These are phyloP conservation scores for Scaptomyza flava DNA, from an alignment of 2,888 invertebrate species.

Conservation along the genomic window DNA sequence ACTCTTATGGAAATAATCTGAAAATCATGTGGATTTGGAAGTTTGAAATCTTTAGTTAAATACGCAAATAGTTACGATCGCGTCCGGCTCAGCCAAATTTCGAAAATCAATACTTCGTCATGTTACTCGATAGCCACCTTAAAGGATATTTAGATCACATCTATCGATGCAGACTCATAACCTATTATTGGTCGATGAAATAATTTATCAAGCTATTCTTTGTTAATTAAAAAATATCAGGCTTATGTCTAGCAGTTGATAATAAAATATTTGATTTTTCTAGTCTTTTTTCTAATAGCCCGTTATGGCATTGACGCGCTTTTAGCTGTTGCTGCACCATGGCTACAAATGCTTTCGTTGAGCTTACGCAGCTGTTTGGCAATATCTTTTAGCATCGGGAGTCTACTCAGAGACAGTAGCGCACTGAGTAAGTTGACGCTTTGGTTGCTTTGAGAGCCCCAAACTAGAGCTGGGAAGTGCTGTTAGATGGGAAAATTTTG, in stretches of 20 bases:
- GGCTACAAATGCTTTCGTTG: not conserved
- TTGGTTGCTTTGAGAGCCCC: not conserved
- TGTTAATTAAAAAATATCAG: not conserved
- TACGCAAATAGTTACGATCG: not conserved
- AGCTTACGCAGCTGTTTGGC: constrained; percentile 7
- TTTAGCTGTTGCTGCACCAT: constrained; percentile 5
- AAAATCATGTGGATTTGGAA: not conserved
- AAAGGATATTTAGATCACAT: not conserved
- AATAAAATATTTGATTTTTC: not conserved
- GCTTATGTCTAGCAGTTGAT: constrained; percentile 2
- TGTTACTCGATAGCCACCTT: not conserved
- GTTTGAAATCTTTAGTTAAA: not conserved
- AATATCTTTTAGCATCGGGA: constrained; percentile 7
- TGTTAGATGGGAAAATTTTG: not conserved
- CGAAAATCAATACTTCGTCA: too few relatives aligned
- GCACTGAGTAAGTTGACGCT: constrained; percentile 7
- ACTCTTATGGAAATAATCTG: not conserved
- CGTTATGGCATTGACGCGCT: not conserved
- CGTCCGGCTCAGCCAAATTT: not conserved
- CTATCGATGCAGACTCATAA: too few relatives aligned
- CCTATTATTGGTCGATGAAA: too few relatives aligned
- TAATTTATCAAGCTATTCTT: not conserved
- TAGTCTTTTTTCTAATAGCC: constrained; percentile 5
- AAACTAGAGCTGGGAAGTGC: not conserved
- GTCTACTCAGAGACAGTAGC: not conserved